phyloP scores from a whole-genome alignment of 1,140 invertebrate genomes.

The Rhopalosiphum padi region DNA sequence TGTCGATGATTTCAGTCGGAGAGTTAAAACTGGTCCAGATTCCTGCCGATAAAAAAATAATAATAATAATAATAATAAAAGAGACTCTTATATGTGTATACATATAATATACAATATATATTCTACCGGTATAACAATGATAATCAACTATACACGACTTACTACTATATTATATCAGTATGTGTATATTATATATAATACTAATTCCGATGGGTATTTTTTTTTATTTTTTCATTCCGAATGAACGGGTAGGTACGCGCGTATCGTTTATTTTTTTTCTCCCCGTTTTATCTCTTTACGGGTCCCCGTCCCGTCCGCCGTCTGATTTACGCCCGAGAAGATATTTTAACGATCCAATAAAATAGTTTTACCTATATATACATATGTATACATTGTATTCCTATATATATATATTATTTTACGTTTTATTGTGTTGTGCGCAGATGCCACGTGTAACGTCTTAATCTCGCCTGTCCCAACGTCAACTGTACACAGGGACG shows the following conservation, averaged over 20 bases:
- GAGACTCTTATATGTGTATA: background rate
- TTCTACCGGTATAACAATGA: background rate
- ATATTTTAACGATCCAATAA: slow-evolving; percentile 52
- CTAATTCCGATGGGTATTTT: slow-evolving; percentile 14
- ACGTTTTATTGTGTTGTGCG: background rate
- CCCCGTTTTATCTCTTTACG: background rate
- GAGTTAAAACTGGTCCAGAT: slow-evolving; percentile 27
- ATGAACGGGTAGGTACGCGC: background rate
- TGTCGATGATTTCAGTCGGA: slow-evolving; percentile 14
- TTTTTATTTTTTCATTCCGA: slow-evolving; percentile 27
- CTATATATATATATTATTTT: background rate
- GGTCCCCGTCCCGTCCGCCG: background rate
- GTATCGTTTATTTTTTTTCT: background rate
- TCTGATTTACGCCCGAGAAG: slow-evolving; percentile 20
- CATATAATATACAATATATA: background rate
- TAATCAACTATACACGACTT: background rate
- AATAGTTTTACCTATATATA: background rate
- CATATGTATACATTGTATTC: background rate
- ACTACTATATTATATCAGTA: background rate
- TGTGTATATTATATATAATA: background rate
- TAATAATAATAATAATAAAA: slow-evolving; percentile 9
- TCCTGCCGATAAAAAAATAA: slow-evolving; percentile 8
- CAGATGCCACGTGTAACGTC: background rate
- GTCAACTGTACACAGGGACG: background rate
- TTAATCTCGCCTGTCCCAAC: slow-evolving; percentile 21